A percentile compares a stretch with the other conserved stretches of the same genome.
phyloP scores from a whole-genome alignment of 23 tunicate genomes.

The Pegea sp. region DNA sequence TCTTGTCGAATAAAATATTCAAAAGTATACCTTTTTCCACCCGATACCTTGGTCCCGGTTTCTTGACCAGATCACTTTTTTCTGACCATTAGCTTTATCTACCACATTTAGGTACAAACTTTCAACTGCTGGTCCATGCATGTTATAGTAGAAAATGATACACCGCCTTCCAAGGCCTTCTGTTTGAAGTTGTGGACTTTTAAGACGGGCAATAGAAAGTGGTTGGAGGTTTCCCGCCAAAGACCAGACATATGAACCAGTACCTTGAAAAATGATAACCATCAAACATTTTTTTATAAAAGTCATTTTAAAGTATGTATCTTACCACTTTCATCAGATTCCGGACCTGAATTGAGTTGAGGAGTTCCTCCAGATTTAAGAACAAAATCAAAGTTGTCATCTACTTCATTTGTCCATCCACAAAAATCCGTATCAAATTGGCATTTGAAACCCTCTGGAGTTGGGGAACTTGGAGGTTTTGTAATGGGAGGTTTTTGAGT shows the following conservation, averaged over 20 bases:
- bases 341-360: background rate
- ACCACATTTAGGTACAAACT: conserved; percentile 9
- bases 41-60: conserved; percentile 35
- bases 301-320: too few species aligned
- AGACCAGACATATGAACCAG: conserved; percentile 27
- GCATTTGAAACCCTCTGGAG: background rate
- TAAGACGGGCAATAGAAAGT: conserved; percentile 2
- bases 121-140: conserved; percentile 36
- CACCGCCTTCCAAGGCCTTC: conserved; percentile 21
- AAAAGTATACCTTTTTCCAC: conserved; percentile 34
- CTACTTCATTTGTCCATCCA: background rate
- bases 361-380: background rate
- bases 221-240: conserved; percentile 3
- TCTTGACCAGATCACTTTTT: conserved; percentile 19
- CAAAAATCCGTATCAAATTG: background rate
- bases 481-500: conserved; percentile 20
- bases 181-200: conserved; percentile 16
- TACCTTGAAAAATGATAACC: conserved; percentile 7
- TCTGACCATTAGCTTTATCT: background rate
- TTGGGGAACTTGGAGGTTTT: conserved; percentile 10
- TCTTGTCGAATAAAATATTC: background rate
- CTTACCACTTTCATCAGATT: background rate
- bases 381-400: background rate
- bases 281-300: too few species aligned
- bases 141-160: conserved; percentile 21